Conservation (phyloP, 1,140 invertebrate species). For the Coenobita brevimanus region DNA sequence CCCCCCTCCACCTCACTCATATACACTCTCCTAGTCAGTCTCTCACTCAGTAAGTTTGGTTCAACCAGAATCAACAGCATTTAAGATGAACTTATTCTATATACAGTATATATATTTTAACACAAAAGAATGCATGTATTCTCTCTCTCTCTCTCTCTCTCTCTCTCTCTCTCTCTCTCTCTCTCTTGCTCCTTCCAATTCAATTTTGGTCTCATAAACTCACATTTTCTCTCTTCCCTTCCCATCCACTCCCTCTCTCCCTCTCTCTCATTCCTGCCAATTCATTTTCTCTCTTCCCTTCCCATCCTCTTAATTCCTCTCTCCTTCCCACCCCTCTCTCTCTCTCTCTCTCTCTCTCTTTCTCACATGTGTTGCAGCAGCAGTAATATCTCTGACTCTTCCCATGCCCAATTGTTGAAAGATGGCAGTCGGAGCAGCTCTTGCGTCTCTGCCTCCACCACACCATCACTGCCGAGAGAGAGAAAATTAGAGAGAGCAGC, state of each 20-base stretch:
- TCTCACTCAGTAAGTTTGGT: too few relatives aligned
- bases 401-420: slow-evolving; percentile 89
- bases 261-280: background rate
- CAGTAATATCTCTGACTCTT: slow-evolving; percentile 87
- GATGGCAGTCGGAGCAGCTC: slow-evolving; percentile 82
- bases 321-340: background rate
- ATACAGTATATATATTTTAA: background rate
- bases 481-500: too few relatives aligned
- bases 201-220: too few relatives aligned
- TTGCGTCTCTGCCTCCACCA: slow-evolving; percentile 78
- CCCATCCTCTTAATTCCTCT: too few relatives aligned
- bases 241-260: background rate
- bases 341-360: background rate
- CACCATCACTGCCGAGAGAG: slow-evolving; percentile 76
- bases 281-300: background rate
- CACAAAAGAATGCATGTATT: background rate
- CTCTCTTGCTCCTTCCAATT: too few relatives aligned
- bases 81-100: too few relatives aligned
- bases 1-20: too few relatives aligned
- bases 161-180: too few relatives aligned
- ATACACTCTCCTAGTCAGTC: too few relatives aligned
- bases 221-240: too few relatives aligned
- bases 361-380: slow-evolving; percentile 86
- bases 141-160: background rate
- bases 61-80: too few relatives aligned